Conservation (phyloP, 53 echinoderm and acorn worm genomes). For the Antedon mediterranea region DNA sequence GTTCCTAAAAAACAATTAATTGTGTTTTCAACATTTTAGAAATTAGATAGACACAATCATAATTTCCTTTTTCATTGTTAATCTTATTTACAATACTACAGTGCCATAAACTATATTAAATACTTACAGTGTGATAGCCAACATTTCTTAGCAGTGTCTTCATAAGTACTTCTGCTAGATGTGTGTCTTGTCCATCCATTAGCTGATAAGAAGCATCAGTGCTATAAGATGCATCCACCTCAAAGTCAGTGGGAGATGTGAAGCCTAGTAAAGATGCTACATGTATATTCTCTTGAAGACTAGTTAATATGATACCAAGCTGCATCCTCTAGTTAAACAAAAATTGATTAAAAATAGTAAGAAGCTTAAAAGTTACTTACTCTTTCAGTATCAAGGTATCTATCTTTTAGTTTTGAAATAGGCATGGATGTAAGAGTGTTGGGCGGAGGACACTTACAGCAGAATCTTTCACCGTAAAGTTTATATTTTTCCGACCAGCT, state of each 20-base stretch:
- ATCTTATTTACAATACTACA: too few species aligned
- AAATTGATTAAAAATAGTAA: too few species aligned
- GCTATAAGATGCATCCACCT: constrained; percentile 25
- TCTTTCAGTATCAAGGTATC: too few species aligned
- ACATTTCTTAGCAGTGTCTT: constrained; percentile 88
- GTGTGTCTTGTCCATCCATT: constrained; percentile 43
- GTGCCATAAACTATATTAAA: not conserved
- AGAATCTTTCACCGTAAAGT: too few species aligned
- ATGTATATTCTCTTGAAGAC: constrained; percentile 89
- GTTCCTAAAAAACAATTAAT: constrained; percentile 36
- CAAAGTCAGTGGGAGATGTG: constrained; percentile 68
- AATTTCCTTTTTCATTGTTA: too few species aligned
- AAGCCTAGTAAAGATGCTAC: constrained; percentile 91
- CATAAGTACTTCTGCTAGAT: constrained; percentile 86
- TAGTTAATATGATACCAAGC: constrained; percentile 86
- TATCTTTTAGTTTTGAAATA: too few species aligned
- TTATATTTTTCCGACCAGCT: too few species aligned
- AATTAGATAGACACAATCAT: too few species aligned
- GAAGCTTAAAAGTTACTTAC: too few species aligned
- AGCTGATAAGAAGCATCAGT: constrained; percentile 10
- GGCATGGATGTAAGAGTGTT: too few species aligned
- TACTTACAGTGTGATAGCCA: constrained; percentile 94
- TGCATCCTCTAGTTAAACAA: constrained; percentile 67
- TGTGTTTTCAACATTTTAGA: too few species aligned
- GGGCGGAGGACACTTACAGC: too few species aligned